Evolutionary conservation across 2,113 vertebrate species (phyloP), one percentile per base, ranked within the genome.

Genomic region (Phylloscopus whistleri): DNA sequence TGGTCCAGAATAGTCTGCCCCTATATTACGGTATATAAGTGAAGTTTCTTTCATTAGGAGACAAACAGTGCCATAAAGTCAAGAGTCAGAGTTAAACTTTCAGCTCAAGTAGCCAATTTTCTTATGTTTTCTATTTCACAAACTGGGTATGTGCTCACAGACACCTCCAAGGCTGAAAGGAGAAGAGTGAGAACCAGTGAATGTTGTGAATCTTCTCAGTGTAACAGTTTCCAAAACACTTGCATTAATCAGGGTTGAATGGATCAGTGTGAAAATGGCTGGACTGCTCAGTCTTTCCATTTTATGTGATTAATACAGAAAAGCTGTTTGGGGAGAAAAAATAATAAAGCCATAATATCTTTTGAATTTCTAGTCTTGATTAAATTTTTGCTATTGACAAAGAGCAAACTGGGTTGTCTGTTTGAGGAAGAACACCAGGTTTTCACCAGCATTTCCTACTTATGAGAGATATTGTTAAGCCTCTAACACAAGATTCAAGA

Each of bases 201-300:
- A 79, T 58, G 52, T 39, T 95, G 89, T 91, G 93, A 96, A 91
- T 72, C 67, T 94, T 96, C 75, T 91, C 97, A 70, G 60, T 56
- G 35, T 95, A 79, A 92, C 94, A 88, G 78, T 72, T 95, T 79
- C 33, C 72, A 41, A 94, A 96, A 95, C 81, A 95, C 91, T 86
- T 94, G 53, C 80, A 63, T 77, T 95, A 89, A 87, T 79, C 35
- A 49, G 79, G 31, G 66, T 37, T 74, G 70, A 83, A 56, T 53
- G 68, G 31, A 60, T 67, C n/a, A 11, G 44, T 81, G 85, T 85
- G 87, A 80, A 70, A 89, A 85, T 52, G 58, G 72, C 83, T 95
- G 68, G 43, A 75, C 37, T 59, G 15, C 41, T 70, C 43, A 31
- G 44, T 23, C 51, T 84, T 94, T 81, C 53, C 7, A 16, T 77